A percentile compares a stretch with the other conserved stretches of the same genome.
phyloP scores from a whole-genome alignment of 2,113 vertebrate genomes.

The Opisthocomus hoazin region DNA sequence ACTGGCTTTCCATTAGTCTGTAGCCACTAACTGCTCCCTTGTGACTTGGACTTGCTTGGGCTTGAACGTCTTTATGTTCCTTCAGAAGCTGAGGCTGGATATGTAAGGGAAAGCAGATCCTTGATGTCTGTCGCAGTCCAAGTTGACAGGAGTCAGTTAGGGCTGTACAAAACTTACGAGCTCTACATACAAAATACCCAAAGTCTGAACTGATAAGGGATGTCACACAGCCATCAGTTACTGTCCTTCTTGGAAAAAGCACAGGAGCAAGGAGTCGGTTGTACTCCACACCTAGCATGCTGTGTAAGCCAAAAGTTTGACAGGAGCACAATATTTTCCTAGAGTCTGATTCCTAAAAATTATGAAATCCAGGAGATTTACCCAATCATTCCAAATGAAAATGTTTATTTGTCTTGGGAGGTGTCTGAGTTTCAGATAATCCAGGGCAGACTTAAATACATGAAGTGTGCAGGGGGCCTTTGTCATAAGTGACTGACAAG shows the following conservation, averaged over 20 bases:
- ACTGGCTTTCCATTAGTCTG: neutral
- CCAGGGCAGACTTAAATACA: neutral
- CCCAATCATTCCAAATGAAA: neutral
- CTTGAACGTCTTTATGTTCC: neutral
- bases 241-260: neutral
- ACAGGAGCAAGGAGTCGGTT: neutral
- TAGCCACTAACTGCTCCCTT: neutral
- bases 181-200: neutral
- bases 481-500: neutral
- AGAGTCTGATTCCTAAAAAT: neutral
- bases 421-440: neutral
- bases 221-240: neutral
- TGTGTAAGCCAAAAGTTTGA: neutral
- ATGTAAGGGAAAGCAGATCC: neutral
- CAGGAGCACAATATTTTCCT: neutral
- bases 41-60: neutral
- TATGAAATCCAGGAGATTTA: neutral
- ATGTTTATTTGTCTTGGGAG: neutral
- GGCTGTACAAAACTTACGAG: neutral
- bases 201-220: neutral
- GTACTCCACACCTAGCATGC: rapidly evolving
- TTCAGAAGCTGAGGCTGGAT: neutral
- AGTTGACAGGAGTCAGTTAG: neutral
- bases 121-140: neutral
- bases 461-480: neutral